These are phyloP conservation scores for Platycheirus albimanus DNA, from an alignment of 2,888 invertebrate species.

Conservation along the genomic window DNA sequence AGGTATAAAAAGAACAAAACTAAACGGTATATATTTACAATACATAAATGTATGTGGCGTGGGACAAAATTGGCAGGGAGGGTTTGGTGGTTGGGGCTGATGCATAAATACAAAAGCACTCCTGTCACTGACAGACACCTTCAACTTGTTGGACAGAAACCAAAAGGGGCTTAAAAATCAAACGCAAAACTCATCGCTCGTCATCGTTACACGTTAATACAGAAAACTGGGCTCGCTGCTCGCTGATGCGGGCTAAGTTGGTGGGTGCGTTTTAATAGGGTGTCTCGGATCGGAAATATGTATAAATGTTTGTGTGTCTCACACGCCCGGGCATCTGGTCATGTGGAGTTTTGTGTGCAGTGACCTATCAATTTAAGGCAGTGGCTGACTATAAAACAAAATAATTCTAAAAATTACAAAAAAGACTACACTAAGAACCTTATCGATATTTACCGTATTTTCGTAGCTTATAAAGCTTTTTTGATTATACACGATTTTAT, in stretches of 20 bases:
- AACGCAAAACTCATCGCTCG: constrained; percentile 58
- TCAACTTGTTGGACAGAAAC: constrained; percentile 72
- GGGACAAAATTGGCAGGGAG: constrained; percentile 31
- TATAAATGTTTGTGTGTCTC: constrained; percentile 14
- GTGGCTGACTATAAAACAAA: neutral
- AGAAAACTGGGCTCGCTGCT: no score
- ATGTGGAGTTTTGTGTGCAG: constrained; percentile 43
- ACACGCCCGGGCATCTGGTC: constrained; percentile 40
- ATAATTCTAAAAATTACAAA: no score
- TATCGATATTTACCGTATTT: no score
- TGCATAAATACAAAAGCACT: constrained; percentile 54
- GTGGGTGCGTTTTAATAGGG: neutral
- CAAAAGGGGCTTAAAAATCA: constrained; percentile 70
- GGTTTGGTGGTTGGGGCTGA: neutral
- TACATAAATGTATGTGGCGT: constrained; percentile 37
- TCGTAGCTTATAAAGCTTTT: no score
- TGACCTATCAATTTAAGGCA: constrained; percentile 52
- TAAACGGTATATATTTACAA: neutral
- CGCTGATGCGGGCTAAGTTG: neutral
- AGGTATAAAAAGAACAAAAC: constrained; percentile 20
- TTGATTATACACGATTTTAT: no score
- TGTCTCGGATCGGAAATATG: neutral
- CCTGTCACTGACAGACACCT: constrained; percentile 63
- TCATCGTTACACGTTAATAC: constrained; percentile 13
- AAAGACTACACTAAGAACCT: no score